These are phyloP conservation scores for Cryptoblepharus egeriae DNA, from an alignment of 2,797 vertebrate species.

Conservation along the genomic window DNA sequence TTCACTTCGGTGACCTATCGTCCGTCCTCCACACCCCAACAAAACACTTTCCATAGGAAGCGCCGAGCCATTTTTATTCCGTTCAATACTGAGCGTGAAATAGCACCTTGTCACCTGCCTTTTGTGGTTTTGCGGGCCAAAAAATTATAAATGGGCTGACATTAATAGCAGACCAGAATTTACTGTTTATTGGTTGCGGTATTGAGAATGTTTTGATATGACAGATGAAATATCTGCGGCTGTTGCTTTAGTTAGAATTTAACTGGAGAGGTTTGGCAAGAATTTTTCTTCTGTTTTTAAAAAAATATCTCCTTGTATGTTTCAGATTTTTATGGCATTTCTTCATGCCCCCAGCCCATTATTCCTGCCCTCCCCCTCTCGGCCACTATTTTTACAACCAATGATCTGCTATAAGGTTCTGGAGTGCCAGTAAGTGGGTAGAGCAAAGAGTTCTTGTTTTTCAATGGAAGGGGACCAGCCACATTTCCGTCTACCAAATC, in stretches of 20 bases:
- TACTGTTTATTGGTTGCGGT: conserved; percentile 70
- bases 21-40: conserved; percentile 1
- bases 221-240: conserved; percentile 72
- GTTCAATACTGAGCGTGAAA: conserved; percentile 73
- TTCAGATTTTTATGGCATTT: conserved; percentile 59
- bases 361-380: not conserved
- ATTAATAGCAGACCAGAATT: conserved; percentile 76
- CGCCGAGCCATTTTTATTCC: conserved; percentile 72
- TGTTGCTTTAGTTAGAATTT: conserved; percentile 67
- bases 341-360: conserved; percentile 23
- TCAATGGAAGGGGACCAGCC: not conserved
- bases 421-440: not conserved
- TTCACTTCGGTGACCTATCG: not conserved
- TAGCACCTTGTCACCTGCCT: conserved; percentile 73
- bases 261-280: conserved; percentile 60
- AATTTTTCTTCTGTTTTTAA: not conserved
- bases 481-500: not conserved
- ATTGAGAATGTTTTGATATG: conserved; percentile 78
- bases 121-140: conserved; percentile 68
- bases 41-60: conserved; percentile 58
- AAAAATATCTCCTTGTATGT: conserved; percentile 30
- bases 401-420: not conserved
- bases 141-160: conserved; percentile 78
- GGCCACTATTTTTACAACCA: conserved; percentile 13
- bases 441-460: no score